Base-by-base conservation (phyloP, 2,797 vertebrate species). In the Hippoglossus hippoglossus region DNA sequence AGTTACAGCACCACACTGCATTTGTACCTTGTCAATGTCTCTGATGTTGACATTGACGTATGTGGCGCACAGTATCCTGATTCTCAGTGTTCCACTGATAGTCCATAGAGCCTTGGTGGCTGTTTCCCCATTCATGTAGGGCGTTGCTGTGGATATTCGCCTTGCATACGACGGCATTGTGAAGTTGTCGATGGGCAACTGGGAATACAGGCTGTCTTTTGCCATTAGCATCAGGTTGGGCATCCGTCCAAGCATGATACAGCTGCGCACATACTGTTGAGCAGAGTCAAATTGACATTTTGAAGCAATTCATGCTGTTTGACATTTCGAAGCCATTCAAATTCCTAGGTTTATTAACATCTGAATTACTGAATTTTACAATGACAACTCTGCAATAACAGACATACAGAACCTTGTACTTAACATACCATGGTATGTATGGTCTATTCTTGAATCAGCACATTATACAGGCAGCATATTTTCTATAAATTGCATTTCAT, bases 1-100 rank as follows among this genome's bases (percentile, higher is more conserved):
- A 18, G 36, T 19, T 28, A 22, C 16, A 15, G 61, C 44, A 55
- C 19, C 4, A 36, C 28, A 19, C 3, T 51, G 50, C 7, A 26
- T 47, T 51, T 53, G 12, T 84, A 99, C 98, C 96, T 99, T 99
- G 86, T 99, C 98, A 86, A 99, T 99, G 88, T 99, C 98, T 91
- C 98, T 94, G 81, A 99, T 99, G 94, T 99, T 99, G 77, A 99
- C 98, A 92, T 99, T 99, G 68, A 99, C 98, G 12, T 99, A 99
- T 36, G 98, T 99, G 65, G 98, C 98, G 75, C 98, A 99, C 69
- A 99, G 96, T 79, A 99, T 96, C 86, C 94, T 94, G 93, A 99
- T 98, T 91, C 97, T 94, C 73, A 99, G 94, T 0, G 94, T 95
- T 60, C 97, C 97, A 31, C 96, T 99, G 87, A 99, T 97, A 31